A percentile compares a stretch with the other conserved stretches of the same genome.
Conservation (phyloP, 2,113 vertebrate species). For the Macaca mulatta region DNA sequence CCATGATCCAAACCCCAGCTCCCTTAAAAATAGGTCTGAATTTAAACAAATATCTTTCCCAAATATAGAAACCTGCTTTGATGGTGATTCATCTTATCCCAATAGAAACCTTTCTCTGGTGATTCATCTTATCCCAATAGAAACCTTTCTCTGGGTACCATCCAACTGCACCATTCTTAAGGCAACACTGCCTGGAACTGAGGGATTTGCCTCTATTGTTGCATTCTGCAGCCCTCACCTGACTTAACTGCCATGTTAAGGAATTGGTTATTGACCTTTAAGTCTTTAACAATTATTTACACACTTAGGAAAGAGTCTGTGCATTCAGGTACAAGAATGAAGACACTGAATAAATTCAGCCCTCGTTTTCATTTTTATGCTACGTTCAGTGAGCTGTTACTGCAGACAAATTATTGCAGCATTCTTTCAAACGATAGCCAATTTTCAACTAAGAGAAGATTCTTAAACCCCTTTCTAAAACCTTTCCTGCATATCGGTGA, state of each 20-base stretch:
- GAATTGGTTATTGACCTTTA: constrained; percentile 45
- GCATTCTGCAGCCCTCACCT: not conserved
- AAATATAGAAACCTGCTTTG: not conserved
- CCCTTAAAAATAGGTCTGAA: not conserved
- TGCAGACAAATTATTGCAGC: constrained; percentile 55
- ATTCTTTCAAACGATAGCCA: constrained; percentile 64
- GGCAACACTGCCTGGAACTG: not conserved
- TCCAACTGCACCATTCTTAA: not conserved
- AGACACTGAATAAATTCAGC: constrained; percentile 62
- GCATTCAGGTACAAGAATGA: constrained; percentile 47
- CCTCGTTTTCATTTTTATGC: constrained; percentile 47
- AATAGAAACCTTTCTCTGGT: not conserved
- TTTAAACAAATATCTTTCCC: constrained; percentile 31
- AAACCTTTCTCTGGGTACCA: not conserved
- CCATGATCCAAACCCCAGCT: not conserved
- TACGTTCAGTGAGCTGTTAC: constrained; percentile 65
- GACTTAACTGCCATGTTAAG: not conserved
- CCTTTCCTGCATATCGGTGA: not conserved
- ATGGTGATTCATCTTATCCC: not conserved
- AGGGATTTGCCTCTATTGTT: not conserved
- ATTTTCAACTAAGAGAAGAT: constrained; percentile 61
- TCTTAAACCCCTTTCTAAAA: constrained; percentile 46
- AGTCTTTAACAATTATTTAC: constrained; percentile 60
- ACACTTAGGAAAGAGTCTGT: constrained; percentile 31
- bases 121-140: not conserved